phyloP scores from a whole-genome alignment of 92 coral and sea anemone genomes.

The Muricea muricata region DNA sequence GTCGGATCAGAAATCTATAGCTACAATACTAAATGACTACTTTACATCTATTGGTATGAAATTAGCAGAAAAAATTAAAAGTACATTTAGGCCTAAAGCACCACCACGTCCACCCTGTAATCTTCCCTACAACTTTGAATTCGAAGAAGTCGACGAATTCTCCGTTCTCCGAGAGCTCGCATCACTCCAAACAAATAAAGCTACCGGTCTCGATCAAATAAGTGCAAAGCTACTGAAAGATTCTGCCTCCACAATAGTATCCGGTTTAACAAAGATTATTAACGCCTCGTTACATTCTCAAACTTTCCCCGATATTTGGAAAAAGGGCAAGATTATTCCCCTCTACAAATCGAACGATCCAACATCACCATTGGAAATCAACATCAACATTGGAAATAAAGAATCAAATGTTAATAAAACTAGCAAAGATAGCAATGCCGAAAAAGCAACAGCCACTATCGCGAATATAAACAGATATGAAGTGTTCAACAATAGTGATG shows the following conservation, averaged over 20 bases:
- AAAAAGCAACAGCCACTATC: too few relatives aligned
- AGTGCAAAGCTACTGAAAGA: constrained; percentile 33
- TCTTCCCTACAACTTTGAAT: neutral
- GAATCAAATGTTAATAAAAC: too few relatives aligned
- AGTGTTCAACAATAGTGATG: too few relatives aligned
- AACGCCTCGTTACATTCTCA: neutral
- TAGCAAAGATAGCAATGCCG: too few relatives aligned
- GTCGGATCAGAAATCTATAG: constrained; percentile 41
- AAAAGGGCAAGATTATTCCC: constrained; percentile 22
- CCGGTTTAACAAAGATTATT: constrained; percentile 5
- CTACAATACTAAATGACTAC: constrained; percentile 39
- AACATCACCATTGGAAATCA: too few relatives aligned
- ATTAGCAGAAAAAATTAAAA: constrained; percentile 34
- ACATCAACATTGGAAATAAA: too few relatives aligned
- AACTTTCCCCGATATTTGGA: constrained; percentile 29
- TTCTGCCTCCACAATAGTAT: constrained; percentile 1
- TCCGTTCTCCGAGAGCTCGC: neutral
- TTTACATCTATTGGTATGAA: constrained; percentile 57
- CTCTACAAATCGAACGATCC: constrained; percentile 33
- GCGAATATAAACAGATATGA: too few relatives aligned
- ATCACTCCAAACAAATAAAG: constrained; percentile 15
- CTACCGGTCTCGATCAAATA: constrained; percentile 25
- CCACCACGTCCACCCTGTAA: neutral
- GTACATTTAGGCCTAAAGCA: constrained; percentile 3
- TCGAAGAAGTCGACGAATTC: neutral